These are phyloP conservation scores for Pollenia angustigena DNA, from an alignment of 2,888 invertebrate species.

Conservation along the genomic window DNA sequence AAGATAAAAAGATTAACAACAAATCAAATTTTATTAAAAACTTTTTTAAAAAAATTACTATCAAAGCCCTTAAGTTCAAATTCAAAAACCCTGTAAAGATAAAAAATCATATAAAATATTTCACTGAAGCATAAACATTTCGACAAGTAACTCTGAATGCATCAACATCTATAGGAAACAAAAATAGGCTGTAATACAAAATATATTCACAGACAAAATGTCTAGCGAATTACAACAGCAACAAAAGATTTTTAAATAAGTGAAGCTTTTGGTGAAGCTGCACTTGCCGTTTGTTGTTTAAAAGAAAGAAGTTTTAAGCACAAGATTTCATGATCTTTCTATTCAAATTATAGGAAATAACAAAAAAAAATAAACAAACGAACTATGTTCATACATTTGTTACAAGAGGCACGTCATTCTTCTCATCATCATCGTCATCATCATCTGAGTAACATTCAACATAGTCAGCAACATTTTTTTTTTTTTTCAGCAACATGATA, in stretches of 20 bases:
- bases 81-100: conserved; percentile 44
- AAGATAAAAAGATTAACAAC: conserved; percentile 18
- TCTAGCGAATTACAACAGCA: conserved; percentile 59
- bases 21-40: conserved; percentile 31
- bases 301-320: conserved; percentile 37
- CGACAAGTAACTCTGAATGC: conserved; percentile 62
- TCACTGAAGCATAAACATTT: conserved; percentile 74
- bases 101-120: conserved; percentile 56
- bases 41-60: neutral
- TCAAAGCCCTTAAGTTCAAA: neutral
- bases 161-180: conserved; percentile 34
- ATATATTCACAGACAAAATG: conserved; percentile 69
- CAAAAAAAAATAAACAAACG: conserved; percentile 11
- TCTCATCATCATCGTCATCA: conserved; percentile 53
- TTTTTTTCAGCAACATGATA: conserved; percentile 36
- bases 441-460: conserved; percentile 20
- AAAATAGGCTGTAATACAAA: conserved; percentile 4
- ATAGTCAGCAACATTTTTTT: conserved; percentile 48
- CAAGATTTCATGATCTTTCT: conserved; percentile 68
- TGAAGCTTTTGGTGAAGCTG: conserved; percentile 57
- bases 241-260: conserved; percentile 46
- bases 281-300: conserved; percentile 63
- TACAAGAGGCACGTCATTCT: conserved; percentile 67
- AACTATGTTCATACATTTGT: conserved; percentile 55
- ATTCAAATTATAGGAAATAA: conserved; percentile 38